Conservation (phyloP, 2,797 vertebrate species). For the Schizopygopsis malacanthus region DNA sequence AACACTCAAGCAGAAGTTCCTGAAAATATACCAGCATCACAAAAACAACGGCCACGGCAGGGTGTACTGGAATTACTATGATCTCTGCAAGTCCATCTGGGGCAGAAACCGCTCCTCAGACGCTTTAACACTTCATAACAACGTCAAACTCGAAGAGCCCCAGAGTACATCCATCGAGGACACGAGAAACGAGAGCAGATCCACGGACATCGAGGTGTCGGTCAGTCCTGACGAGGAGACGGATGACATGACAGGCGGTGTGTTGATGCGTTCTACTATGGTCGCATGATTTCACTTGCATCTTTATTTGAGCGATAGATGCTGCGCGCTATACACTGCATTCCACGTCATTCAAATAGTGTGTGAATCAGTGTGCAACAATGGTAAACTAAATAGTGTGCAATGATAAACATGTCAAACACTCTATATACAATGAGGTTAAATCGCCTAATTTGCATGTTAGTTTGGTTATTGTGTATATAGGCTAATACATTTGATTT, state of each 20-base stretch:
- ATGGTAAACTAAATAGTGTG: not conserved
- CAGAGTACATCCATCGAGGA: conserved; percentile 31
- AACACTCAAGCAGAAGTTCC: conserved; percentile 36
- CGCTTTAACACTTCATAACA: not conserved
- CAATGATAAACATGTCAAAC: not conserved
- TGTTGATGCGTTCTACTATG: not conserved
- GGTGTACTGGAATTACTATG: conserved; percentile 39
- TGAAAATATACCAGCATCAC: conserved; percentile 27
- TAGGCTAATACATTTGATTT: not conserved
- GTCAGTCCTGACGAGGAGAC: conserved; percentile 19
- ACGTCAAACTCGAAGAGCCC: conserved; percentile 32
- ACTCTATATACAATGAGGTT: not conserved
- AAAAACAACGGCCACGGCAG: conserved; percentile 3
- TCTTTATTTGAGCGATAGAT: not conserved
- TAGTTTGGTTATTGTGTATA: not conserved
- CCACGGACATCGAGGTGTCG: not conserved
- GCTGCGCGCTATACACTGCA: not conserved
- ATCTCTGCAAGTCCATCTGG: conserved; percentile 34
- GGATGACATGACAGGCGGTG: conserved; percentile 1
- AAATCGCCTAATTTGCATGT: not conserved
- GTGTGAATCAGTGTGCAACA: too few relatives aligned
- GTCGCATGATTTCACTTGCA: not conserved
- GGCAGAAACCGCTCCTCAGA: not conserved
- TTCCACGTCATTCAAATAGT: not conserved
- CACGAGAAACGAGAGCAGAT: not conserved